Percentiles rank a stretch among this genome's conserved stretches.
Evolutionary conservation across 2,113 vertebrate species (phyloP).

Genomic region (Gobiocypris rarus): DNA sequence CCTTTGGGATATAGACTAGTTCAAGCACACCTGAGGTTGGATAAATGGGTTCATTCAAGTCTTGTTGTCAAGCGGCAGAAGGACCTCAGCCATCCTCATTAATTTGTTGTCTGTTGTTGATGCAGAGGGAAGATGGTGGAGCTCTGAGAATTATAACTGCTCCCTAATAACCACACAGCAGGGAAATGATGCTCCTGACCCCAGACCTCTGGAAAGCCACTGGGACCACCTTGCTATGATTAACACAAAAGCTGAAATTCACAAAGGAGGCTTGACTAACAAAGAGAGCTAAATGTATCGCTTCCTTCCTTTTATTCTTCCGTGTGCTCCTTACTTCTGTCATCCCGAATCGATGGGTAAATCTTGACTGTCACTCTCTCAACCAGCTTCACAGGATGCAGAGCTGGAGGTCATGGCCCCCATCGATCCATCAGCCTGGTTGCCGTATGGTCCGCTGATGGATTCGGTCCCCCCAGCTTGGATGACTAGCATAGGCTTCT

Average conservation of each 20-base stretch:
- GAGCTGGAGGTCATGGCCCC: slow-evolving; percentile 55
- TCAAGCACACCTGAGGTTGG: slow-evolving; percentile 33
- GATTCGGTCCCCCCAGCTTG: slow-evolving; percentile 48
- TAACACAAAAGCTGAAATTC: slow-evolving; percentile 52
- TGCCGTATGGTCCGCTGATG: slow-evolving; percentile 59
- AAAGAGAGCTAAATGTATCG: neutral
- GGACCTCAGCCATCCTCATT: slow-evolving; percentile 54
- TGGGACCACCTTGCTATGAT: slow-evolving; percentile 57
- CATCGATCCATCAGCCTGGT: slow-evolving; percentile 57
- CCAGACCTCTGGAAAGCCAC: slow-evolving; percentile 27
- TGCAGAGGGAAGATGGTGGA: slow-evolving; percentile 18
- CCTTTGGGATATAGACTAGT: slow-evolving; percentile 30
- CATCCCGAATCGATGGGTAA: slow-evolving; percentile 58
- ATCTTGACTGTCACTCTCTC: slow-evolving; percentile 57
- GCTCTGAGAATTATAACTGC: slow-evolving; percentile 44
- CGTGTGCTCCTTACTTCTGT: slow-evolving; percentile 26
- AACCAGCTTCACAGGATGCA: slow-evolving; percentile 38
- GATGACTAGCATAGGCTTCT: slow-evolving; percentile 13
- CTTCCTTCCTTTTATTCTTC: slow-evolving; percentile 30
- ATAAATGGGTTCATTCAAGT: slow-evolving; percentile 50
- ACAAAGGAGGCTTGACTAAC: slow-evolving; percentile 18
- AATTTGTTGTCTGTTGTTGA: slow-evolving; percentile 53
- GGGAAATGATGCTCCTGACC: slow-evolving; percentile 52
- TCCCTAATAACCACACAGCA: slow-evolving; percentile 53
- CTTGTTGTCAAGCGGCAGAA: slow-evolving; percentile 38